A percentile compares a stretch with the other conserved stretches of the same genome.
Evolutionary conservation across 2,797 vertebrate species (phyloP).

Genomic region (Choloepus didactylus): DNA sequence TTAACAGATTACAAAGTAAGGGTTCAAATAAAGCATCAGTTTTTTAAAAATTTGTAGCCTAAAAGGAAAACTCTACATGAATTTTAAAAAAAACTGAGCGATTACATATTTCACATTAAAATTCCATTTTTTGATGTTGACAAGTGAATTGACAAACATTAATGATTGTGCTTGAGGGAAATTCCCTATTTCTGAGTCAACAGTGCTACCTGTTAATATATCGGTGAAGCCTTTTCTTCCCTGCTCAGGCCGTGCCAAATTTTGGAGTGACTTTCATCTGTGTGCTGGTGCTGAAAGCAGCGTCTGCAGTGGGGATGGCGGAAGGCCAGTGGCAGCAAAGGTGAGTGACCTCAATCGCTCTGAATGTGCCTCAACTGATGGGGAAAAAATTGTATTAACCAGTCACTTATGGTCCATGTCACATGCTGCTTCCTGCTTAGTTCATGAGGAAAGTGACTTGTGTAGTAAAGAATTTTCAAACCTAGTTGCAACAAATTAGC

Average conservation of each 20-base stretch:
- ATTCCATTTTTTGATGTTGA: not conserved
- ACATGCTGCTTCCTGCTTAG: slow-evolving; percentile 17
- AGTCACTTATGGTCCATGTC: slow-evolving; percentile 69
- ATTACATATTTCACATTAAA: slow-evolving; percentile 5
- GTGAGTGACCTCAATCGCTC: slow-evolving; percentile 77
- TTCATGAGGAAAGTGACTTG: slow-evolving; percentile 26
- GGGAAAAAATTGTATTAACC: slow-evolving; percentile 76
- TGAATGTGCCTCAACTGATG: slow-evolving; percentile 73
- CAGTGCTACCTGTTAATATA: not conserved
- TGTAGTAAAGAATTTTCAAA: slow-evolving; percentile 56
- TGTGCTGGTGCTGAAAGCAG: slow-evolving; percentile 70
- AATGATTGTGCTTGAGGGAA: not conserved
- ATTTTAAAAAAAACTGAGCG: not conserved
- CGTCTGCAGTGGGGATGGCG: slow-evolving; percentile 53
- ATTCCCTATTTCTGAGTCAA: not conserved
- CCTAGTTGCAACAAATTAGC: slow-evolving; percentile 40
- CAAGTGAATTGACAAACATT: not conserved
- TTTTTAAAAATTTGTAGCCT: not conserved
- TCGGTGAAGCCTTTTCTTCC: not conserved
- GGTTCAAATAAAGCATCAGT: not conserved
- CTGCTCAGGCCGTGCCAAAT: slow-evolving; percentile 42
- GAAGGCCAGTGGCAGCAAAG: slow-evolving; percentile 66
- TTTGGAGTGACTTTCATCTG: slow-evolving; percentile 77
- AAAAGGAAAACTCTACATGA: not conserved
- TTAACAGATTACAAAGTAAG: no score